These are phyloP conservation scores for Octodonta nipae DNA, from an alignment of 2,888 invertebrate species.

Conservation along the genomic window DNA sequence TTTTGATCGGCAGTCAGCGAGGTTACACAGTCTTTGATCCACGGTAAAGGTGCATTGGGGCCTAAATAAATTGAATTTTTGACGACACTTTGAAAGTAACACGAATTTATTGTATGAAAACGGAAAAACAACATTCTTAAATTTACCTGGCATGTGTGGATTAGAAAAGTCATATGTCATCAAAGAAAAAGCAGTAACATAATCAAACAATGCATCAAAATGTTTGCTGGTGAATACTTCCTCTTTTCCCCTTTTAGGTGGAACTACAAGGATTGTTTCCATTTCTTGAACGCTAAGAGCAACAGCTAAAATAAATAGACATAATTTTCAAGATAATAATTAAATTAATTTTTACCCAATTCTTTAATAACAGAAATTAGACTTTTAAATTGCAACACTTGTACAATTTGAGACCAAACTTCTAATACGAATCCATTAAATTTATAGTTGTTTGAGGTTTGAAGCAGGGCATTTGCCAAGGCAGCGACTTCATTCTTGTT, in stretches of 20 bases:
- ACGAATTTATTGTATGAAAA: background rate
- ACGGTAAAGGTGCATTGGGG: slow-evolving; percentile 77
- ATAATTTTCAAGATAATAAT: slow-evolving; percentile 5
- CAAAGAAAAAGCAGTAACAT: slow-evolving; percentile 77
- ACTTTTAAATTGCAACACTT: slow-evolving; percentile 43
- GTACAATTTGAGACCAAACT: slow-evolving; percentile 72
- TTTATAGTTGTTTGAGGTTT: slow-evolving; percentile 49
- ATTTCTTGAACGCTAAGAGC: slow-evolving; percentile 43
- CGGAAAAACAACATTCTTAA: background rate
- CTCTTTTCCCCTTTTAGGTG: slow-evolving; percentile 55
- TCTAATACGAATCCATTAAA: slow-evolving; percentile 88
- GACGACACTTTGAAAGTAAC: no score
- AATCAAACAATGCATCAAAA: slow-evolving; percentile 61
- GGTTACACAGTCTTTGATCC: slow-evolving; percentile 67
- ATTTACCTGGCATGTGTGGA: slow-evolving; percentile 59
- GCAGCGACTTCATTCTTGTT: slow-evolving; percentile 51
- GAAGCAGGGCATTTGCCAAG: slow-evolving; percentile 53
- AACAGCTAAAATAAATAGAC: slow-evolving; percentile 30
- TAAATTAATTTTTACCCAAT: slow-evolving; percentile 39
- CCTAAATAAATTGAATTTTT: slow-evolving; percentile 45
- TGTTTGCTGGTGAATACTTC: slow-evolving; percentile 62
- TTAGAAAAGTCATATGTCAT: slow-evolving; percentile 94
- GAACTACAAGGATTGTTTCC: slow-evolving; percentile 63
- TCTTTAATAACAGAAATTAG: slow-evolving; percentile 51
- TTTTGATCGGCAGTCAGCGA: slow-evolving; percentile 50